Evolutionary conservation across 2,113 vertebrate genomes (phyloP).

Genomic region (Strigops habroptila): DNA sequence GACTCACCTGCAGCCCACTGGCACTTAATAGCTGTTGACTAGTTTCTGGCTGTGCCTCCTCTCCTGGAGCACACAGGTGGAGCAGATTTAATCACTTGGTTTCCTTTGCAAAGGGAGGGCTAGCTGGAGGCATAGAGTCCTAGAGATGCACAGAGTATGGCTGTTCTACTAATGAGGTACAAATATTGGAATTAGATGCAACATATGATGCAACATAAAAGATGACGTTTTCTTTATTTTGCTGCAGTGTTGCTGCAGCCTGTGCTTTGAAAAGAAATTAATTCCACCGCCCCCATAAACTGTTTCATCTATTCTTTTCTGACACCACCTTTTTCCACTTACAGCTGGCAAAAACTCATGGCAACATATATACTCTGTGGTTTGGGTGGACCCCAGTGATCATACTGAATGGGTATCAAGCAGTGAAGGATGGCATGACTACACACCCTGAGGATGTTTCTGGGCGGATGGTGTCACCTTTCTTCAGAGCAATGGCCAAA

Average conservation of each 20-base stretch:
- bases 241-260: neutral
- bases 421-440: slow-evolving; percentile 55
- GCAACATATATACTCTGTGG: slow-evolving; percentile 62
- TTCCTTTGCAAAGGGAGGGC: neutral
- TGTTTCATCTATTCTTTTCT: neutral
- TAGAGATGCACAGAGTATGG: too few relatives aligned
- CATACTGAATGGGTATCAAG: slow-evolving; percentile 48
- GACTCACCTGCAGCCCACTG: neutral
- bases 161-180: neutral
- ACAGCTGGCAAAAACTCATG: slow-evolving; percentile 44
- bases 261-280: neutral
- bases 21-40: neutral
- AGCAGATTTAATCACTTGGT: neutral
- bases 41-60: neutral
- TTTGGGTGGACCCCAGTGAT: neutral
- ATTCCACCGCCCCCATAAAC: neutral
- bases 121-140: neutral
- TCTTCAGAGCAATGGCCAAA: slow-evolving; percentile 41
- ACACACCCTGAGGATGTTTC: slow-evolving; percentile 49
- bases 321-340: neutral
- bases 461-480: slow-evolving; percentile 6
- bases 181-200: neutral
- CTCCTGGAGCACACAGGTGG: neutral
- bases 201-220: neutral
- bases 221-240: neutral